phyloP scores from a whole-genome alignment of 2,888 invertebrate genomes.

The Drosophila leonis region DNA sequence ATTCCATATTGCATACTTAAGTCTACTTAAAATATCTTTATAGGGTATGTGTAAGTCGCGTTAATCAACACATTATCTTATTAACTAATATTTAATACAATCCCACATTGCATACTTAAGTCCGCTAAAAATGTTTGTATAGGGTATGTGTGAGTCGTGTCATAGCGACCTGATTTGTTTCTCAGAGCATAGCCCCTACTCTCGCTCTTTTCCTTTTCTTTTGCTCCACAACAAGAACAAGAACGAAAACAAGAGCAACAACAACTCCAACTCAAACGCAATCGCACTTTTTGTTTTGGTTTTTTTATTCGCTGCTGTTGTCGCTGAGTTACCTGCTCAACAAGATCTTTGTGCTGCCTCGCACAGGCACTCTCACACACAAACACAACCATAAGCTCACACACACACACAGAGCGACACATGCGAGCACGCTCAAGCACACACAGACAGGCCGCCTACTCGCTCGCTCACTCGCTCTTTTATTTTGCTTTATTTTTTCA shows the following conservation, averaged over 20 bases:
- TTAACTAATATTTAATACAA: neutral
- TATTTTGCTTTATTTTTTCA: conserved; percentile 48
- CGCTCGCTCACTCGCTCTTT: conserved; percentile 46
- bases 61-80: too few species aligned
- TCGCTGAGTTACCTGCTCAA: conserved; percentile 69
- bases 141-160: conserved; percentile 20
- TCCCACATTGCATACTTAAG: too few species aligned
- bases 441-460: conserved; percentile 47
- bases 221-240: conserved; percentile 14
- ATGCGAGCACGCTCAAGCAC: conserved; percentile 9
- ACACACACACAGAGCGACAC: conserved; percentile 13
- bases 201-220: conserved; percentile 40
- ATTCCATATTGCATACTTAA: too few species aligned
- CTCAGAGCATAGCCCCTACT: conserved; percentile 35
- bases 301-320: conserved; percentile 71
- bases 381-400: neutral
- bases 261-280: conserved; percentile 51
- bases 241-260: conserved; percentile 14
- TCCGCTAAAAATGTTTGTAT: neutral
- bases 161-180: conserved; percentile 1
- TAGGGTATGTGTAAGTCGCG: conserved; percentile 20
- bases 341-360: conserved; percentile 74
- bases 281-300: conserved; percentile 83
- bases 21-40: neutral
- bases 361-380: conserved; percentile 30